phyloP scores from a whole-genome alignment of 2,797 vertebrate genomes.

The Pseudochirops cupreus region DNA sequence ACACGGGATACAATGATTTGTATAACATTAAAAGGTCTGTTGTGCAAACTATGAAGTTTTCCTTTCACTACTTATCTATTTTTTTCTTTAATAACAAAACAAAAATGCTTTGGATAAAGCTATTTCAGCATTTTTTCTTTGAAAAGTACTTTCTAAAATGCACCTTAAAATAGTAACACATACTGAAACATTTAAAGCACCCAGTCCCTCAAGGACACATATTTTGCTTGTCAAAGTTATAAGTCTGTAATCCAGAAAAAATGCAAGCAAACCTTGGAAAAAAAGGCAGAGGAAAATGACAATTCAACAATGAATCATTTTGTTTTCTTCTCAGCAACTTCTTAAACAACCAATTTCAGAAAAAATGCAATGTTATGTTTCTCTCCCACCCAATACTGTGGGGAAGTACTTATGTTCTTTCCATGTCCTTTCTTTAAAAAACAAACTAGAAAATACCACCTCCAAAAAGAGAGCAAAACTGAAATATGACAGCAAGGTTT shows the following conservation, averaged over 20 bases:
- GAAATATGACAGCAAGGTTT: not conserved
- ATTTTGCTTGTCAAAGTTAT: conserved; percentile 70
- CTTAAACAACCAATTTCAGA: conserved; percentile 76
- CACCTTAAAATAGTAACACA: conserved; percentile 72
- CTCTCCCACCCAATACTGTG: conserved; percentile 26
- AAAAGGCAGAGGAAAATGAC: conserved; percentile 78
- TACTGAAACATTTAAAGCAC: conserved; percentile 74
- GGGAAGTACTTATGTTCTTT: conserved; percentile 52
- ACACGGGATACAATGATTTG: not conserved
- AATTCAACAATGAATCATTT: conserved; percentile 85
- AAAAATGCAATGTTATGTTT: conserved; percentile 57
- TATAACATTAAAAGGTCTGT: conserved; percentile 1
- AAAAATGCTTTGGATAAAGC: conserved; percentile 41
- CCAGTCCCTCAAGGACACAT: conserved; percentile 76
- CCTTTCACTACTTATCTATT: conserved; percentile 42
- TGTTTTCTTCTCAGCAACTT: conserved; percentile 83
- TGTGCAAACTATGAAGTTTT: conserved; percentile 61
- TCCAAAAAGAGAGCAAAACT: conserved; percentile 26
- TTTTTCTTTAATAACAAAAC: conserved; percentile 16
- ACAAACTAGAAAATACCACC: not conserved
- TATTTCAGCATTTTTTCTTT: conserved; percentile 59
- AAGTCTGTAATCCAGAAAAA: conserved; percentile 81
- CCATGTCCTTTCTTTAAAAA: conserved; percentile 13
- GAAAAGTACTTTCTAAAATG: conserved; percentile 72
- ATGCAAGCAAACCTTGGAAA: conserved; percentile 77